phyloP scores from a whole-genome alignment of 1,140 invertebrate species.

The Yoshiicerus persimilis region DNA sequence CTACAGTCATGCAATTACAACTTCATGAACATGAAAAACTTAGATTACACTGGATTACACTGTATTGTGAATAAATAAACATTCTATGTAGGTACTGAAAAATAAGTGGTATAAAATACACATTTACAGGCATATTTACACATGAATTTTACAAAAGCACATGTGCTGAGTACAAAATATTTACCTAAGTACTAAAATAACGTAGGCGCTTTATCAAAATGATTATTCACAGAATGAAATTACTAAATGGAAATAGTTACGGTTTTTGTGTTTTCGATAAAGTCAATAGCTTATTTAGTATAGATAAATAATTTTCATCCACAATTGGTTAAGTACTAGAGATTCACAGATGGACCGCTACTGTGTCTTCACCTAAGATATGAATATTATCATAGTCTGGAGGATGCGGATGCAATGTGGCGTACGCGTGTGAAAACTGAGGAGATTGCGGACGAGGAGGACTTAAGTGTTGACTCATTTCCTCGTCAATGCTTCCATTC shows the following conservation, averaged over 20 bases:
- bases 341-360: constrained; percentile 51
- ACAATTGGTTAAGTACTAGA: background rate
- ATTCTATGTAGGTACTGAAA: background rate
- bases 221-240: background rate
- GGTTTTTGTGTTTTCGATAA: background rate
- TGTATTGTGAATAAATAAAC: background rate
- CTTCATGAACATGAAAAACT: background rate
- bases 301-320: background rate
- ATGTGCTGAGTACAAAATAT: background rate
- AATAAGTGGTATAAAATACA: background rate
- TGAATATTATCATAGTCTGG: constrained; percentile 47
- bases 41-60: background rate
- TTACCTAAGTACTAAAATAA: background rate
- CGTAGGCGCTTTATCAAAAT: background rate
- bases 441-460: constrained; percentile 30
- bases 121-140: constrained; percentile 22
- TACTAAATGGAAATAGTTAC: background rate
- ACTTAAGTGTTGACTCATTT: background rate
- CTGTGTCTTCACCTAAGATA: constrained; percentile 42
- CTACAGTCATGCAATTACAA: background rate
- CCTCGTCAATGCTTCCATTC: constrained; percentile 37
- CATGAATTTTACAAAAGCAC: background rate
- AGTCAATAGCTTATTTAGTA: background rate
- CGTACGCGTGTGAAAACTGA: constrained; percentile 48
- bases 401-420: constrained; percentile 47